A percentile compares a stretch with the other conserved stretches of the same genome.
These are phyloP conservation scores for Megastigmus dorsalis DNA, from an alignment of 2,888 invertebrate genomes.

Conservation along the genomic window DNA sequence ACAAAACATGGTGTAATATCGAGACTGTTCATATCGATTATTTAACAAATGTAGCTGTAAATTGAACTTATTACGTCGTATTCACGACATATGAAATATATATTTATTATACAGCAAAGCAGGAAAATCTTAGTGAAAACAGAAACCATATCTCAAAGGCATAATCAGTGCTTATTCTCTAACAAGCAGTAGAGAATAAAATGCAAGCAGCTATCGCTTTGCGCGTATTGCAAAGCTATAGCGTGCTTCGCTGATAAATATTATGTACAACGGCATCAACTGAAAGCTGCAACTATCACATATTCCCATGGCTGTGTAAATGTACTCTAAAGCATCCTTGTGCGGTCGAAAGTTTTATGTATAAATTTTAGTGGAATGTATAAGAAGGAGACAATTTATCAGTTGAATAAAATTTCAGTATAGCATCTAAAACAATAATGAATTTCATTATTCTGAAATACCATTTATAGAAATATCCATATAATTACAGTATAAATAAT, in stretches of 20 bases:
- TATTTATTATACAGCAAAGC: constrained; percentile 26
- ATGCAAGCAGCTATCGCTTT: constrained; percentile 44
- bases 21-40: constrained; percentile 40
- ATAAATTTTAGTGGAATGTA: constrained; percentile 33
- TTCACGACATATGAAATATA: constrained; percentile 19
- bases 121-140: constrained; percentile 14
- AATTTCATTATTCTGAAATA: too few species aligned
- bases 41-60: constrained; percentile 15
- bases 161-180: constrained; percentile 45
- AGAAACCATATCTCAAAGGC: constrained; percentile 41
- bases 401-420: too few species aligned
- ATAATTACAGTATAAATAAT: too few species aligned
- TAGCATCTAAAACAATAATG: too few species aligned
- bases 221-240: constrained; percentile 40
- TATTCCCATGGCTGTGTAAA: constrained; percentile 63
- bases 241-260: constrained; percentile 20
- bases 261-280: constrained; percentile 23
- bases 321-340: constrained; percentile 58
- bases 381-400: constrained; percentile 5
- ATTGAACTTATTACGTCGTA: constrained; percentile 26
- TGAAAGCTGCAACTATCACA: constrained; percentile 45
- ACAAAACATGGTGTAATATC: constrained; percentile 22
- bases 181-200: constrained; percentile 22
- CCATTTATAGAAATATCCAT: too few species aligned
- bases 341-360: constrained; percentile 31